A percentile compares a stretch with the other conserved stretches of the same genome.
Conservation (phyloP, 2,113 vertebrate genomes). For the Paramisgurnus dabryanus region DNA sequence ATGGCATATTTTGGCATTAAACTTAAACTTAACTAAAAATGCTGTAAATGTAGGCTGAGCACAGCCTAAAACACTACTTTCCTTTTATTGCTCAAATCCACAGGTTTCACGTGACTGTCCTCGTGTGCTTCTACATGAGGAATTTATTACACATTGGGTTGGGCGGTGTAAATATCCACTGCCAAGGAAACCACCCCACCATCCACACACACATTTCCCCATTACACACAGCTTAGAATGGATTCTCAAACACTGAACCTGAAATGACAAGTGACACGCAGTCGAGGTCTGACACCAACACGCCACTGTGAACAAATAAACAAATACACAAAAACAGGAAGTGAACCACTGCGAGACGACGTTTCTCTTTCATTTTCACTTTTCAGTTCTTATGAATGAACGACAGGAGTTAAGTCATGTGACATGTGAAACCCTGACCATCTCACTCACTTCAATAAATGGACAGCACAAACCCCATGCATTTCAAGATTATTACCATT, state of each 20-base stretch:
- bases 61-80: not conserved
- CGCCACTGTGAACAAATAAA: not conserved
- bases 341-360: not conserved
- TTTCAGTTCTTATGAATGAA: constrained; percentile 1
- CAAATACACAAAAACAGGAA: constrained; percentile 12
- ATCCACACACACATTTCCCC: too few relatives aligned
- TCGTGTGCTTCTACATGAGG: not conserved
- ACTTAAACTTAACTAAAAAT: too few relatives aligned
- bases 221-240: too few relatives aligned
- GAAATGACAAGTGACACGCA: too few relatives aligned
- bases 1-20: too few relatives aligned
- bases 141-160: not conserved
- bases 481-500: too few relatives aligned
- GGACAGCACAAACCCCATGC: too few relatives aligned
- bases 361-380: constrained; percentile 14
- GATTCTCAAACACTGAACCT: too few relatives aligned
- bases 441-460: too few relatives aligned
- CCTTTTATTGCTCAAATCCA: not conserved
- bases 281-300: too few relatives aligned
- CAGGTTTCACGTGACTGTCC: not conserved
- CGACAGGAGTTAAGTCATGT: not conserved
- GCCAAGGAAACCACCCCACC: too few relatives aligned
- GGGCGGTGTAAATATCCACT: not conserved
- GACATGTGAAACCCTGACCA: not conserved
- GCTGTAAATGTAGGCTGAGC: not conserved